Base-by-base conservation (phyloP, 2,113 vertebrate genomes). In the Malurus alboscapulatus region DNA sequence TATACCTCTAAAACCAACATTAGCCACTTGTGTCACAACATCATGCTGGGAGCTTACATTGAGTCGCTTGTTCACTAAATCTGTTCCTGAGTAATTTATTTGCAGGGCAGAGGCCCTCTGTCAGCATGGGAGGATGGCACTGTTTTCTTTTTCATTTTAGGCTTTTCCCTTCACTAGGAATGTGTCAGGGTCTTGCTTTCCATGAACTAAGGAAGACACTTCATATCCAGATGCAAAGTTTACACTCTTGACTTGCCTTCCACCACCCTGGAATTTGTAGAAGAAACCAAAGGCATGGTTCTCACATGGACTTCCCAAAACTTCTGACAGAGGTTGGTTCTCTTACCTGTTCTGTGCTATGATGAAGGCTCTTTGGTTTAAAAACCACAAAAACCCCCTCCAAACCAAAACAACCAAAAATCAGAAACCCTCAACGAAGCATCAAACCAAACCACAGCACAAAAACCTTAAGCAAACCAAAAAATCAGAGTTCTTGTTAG, bases 1-100 rank as follows among this genome's bases (percentile, higher is more conserved):
- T 92, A 89, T 93, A 67, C 75, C 55, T 79, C 91, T 51, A 87
- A 93, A 91, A 24, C 71, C 78, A 93, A 67, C 84, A 59, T 87
- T 74, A 91, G 84, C 87, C 25, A 10, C 62, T 93, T 91, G 75
- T 96, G 94, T 77, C 91, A 89, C 78, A 95, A 76, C 50, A 9
- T 9, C 79, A 75, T 58, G 44, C 78, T 83, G 63, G 79, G 51
- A 92, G 81, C 71, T 92, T 87, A 74, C 0, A 8, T 36, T 63
- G 47, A 80, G 78, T 59, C 79, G 38, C 87, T 82, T 36, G 42
- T 87, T 92, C 55, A 27, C 91, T 95, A 89, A 87, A 89, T 89
- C 89, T 83, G 71, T 88, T 84, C 21, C 58, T 4, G 18, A 67
- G 75, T 36, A 68, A 85, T 92, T 89, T 87, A 69, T 85, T 73